phyloP scores from a whole-genome alignment of 2,797 vertebrate genomes.

The Siniperca obscura region DNA sequence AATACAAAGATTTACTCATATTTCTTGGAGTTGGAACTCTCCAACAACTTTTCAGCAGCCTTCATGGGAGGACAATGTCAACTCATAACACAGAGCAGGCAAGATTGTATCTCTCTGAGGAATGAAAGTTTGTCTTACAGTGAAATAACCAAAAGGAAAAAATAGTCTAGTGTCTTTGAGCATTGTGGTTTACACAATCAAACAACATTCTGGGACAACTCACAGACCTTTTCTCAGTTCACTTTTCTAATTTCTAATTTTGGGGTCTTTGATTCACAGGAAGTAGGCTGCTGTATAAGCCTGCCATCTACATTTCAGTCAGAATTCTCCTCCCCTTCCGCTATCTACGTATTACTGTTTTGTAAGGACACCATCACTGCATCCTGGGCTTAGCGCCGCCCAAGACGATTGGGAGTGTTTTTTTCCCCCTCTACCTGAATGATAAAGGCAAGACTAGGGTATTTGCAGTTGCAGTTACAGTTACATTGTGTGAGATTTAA shows the following conservation, averaged over 20 bases:
- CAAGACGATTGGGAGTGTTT: too few relatives aligned
- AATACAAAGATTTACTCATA: background rate
- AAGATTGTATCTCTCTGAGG: conserved; percentile 12
- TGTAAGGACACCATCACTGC: too few relatives aligned
- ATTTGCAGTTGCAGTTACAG: background rate
- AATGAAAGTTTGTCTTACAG: conserved; percentile 9
- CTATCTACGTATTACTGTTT: too few relatives aligned
- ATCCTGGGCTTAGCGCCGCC: too few relatives aligned
- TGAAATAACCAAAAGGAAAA: background rate
- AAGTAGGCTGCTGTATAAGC: too few relatives aligned
- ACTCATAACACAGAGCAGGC: background rate
- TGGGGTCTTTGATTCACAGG: too few relatives aligned
- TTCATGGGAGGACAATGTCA: conserved; percentile 1
- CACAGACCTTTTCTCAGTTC: background rate
- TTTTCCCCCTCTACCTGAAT: too few relatives aligned
- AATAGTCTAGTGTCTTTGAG: background rate
- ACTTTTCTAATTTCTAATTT: background rate
- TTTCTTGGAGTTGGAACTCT: background rate
- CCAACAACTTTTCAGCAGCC: background rate
- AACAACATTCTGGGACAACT: background rate
- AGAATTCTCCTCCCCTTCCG: too few relatives aligned
- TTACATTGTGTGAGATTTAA: too few relatives aligned
- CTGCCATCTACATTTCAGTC: too few relatives aligned
- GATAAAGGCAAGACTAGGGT: too few relatives aligned
- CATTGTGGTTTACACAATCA: background rate